phyloP scores from a whole-genome alignment of 2,113 vertebrate genomes.

The Todiramphus saurophagus region DNA sequence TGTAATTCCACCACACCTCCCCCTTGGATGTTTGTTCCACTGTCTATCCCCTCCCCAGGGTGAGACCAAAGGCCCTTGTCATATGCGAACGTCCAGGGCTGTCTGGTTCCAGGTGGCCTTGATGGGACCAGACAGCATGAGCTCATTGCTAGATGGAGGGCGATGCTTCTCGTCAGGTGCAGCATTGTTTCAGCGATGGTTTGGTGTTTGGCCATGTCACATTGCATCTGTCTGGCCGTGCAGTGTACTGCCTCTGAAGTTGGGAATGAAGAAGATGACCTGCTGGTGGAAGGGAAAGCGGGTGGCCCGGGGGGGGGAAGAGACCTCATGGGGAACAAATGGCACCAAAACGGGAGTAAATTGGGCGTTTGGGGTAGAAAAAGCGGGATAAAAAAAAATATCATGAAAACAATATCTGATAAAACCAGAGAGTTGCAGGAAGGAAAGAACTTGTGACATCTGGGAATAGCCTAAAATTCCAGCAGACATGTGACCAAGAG shows the following conservation, averaged over 20 bases:
- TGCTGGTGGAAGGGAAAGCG: not conserved
- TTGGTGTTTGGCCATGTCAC: not conserved
- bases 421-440: not conserved
- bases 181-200: not conserved
- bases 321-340: fast-evolving
- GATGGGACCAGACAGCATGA: not conserved
- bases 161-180: not conserved
- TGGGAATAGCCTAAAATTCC: not conserved
- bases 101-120: not conserved
- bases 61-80: not conserved
- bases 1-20: too few species aligned
- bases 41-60: fast-evolving
- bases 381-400: not conserved
- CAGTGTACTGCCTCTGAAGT: not conserved
- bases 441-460: not conserved
- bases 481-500: fast-evolving
- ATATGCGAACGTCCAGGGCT: not conserved
- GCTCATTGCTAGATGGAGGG: not conserved
- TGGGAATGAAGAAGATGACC: not conserved
- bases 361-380: not conserved
- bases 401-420: not conserved
- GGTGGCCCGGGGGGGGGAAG: not conserved
- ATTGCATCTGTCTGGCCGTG: not conserved
- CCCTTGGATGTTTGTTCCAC: not conserved
- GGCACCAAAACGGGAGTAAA: not conserved